phyloP scores from a whole-genome alignment of 1,140 invertebrate genomes.

The Ruditapes philippinarum region DNA sequence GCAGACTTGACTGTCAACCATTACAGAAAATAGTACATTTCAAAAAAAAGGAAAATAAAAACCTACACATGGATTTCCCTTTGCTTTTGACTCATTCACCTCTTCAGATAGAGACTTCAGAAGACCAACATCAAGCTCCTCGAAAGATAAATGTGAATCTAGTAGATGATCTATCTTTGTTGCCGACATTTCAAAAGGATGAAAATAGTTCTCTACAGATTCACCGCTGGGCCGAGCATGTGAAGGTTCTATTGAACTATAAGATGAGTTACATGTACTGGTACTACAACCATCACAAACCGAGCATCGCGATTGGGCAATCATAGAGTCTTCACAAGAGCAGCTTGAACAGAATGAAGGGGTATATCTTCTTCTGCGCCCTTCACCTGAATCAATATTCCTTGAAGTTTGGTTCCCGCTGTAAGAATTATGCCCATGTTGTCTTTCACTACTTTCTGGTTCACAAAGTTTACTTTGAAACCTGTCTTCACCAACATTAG shows the following conservation, averaged over 20 bases:
- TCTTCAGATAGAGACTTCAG: not conserved
- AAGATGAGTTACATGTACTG: not conserved
- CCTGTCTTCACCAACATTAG: not conserved
- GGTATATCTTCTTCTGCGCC: not conserved
- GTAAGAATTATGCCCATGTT: not conserved
- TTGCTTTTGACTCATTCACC: not conserved
- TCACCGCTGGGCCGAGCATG: not conserved
- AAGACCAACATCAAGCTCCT: not conserved
- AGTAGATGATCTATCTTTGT: not conserved
- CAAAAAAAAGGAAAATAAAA: no score
- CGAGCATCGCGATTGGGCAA: constrained; percentile 7
- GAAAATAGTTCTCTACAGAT: not conserved
- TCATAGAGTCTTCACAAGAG: constrained; percentile 37
- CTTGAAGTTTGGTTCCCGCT: not conserved
- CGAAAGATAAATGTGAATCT: constrained; percentile 12
- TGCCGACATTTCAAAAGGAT: not conserved
- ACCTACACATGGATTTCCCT: constrained; percentile 3
- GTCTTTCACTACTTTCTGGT: not conserved
- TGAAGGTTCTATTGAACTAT: not conserved
- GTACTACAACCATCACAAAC: constrained; percentile 43
- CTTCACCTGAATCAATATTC: not conserved
- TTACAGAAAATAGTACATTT: no score
- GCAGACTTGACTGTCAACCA: not conserved
- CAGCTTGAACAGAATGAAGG: not conserved
- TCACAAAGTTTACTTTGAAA: not conserved